phyloP scores from a whole-genome alignment of 2,113 vertebrate genomes.

The Pelecanus crispus region DNA sequence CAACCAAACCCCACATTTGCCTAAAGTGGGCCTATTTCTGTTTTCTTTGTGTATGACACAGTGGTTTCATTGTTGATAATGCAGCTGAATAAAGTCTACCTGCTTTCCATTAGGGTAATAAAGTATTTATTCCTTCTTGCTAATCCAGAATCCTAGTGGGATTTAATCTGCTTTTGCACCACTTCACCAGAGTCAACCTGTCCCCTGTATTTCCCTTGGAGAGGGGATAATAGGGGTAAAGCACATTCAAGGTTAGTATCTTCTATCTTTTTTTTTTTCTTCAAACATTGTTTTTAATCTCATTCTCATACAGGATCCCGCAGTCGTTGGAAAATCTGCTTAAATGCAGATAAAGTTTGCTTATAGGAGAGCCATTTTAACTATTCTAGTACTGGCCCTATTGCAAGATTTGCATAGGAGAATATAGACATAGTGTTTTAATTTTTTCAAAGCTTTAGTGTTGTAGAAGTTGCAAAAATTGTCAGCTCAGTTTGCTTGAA shows the following conservation, averaged over 20 bases:
- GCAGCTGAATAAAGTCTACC: neutral
- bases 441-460: neutral
- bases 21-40: neutral
- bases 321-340: neutral
- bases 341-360: neutral
- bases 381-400: neutral
- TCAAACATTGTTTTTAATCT: neutral
- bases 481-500: neutral
- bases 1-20: neutral
- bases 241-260: neutral
- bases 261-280: neutral
- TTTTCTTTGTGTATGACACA: neutral
- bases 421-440: neutral
- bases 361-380: neutral
- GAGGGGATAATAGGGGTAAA: neutral
- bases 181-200: neutral
- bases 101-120: neutral
- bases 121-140: neutral
- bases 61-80: neutral
- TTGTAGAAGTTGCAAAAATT: neutral
- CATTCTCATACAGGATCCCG: neutral
- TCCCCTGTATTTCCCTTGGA: neutral
- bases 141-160: neutral
- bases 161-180: neutral
- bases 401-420: neutral